A percentile compares a stretch with the other conserved stretches of the same genome.
Conservation (phyloP, 2,797 vertebrate genomes). For the Lateolabrax maculatus region DNA sequence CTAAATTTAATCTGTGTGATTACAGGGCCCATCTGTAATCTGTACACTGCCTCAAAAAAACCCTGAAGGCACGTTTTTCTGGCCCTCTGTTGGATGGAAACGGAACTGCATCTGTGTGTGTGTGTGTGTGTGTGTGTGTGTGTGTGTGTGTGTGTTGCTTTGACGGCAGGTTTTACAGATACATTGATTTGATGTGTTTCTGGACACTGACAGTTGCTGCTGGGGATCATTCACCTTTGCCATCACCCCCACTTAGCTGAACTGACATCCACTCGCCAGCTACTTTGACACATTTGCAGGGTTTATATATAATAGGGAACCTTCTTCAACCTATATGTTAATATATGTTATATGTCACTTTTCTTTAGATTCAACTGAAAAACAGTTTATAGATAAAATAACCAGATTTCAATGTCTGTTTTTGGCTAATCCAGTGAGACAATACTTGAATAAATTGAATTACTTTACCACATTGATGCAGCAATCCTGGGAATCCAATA, state of each 20-base stretch:
- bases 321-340: too few species aligned
- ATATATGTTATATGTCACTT: too few species aligned
- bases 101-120: background rate
- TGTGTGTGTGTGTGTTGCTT: background rate
- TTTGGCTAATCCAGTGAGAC: background rate
- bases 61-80: constrained; percentile 1
- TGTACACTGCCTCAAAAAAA: background rate
- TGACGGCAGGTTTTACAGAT: background rate
- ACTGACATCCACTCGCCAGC: constrained; percentile 3
- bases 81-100: constrained; percentile 46
- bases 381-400: background rate
- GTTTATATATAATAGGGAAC: background rate
- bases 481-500: background rate
- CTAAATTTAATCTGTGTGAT: constrained; percentile 58
- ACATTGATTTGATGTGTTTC: background rate
- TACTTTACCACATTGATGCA: background rate
- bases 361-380: background rate
- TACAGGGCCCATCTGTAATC: constrained; percentile 28
- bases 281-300: background rate
- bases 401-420: background rate
- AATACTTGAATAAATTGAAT: background rate
- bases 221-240: background rate
- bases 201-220: background rate
- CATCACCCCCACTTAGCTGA: background rate
- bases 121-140: background rate